A percentile compares a stretch with the other conserved stretches of the same genome.
Conservation (phyloP, 2,888 invertebrate species). For the Athalia circularis region DNA sequence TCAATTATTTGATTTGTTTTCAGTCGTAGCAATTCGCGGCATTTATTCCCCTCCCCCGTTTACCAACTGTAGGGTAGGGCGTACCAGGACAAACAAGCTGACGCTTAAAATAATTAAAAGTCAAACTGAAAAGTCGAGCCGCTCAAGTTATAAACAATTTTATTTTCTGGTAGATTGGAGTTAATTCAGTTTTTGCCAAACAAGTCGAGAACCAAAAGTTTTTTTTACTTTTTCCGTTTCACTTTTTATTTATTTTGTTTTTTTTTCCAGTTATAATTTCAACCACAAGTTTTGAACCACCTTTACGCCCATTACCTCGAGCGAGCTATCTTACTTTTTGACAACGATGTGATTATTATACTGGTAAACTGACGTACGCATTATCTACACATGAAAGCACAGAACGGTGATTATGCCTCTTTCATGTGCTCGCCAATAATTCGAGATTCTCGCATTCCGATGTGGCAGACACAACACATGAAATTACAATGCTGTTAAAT, state of each 20-base stretch:
- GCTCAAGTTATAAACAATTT: conserved; percentile 65
- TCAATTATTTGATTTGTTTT: conserved; percentile 20
- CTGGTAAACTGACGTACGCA: neutral
- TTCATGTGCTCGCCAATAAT: too few relatives aligned
- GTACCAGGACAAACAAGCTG: conserved; percentile 29
- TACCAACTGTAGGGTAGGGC: neutral
- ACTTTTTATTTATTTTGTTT: conserved; percentile 58
- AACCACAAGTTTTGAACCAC: conserved; percentile 8
- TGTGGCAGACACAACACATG: too few relatives aligned
- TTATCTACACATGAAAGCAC: neutral
- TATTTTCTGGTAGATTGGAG: conserved; percentile 58
- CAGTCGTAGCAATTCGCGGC: conserved; percentile 4
- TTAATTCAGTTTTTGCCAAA: conserved; percentile 70
- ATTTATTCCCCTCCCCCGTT: neutral
- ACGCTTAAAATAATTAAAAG: conserved; percentile 56
- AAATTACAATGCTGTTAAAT: too few relatives aligned
- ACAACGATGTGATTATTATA: neutral
- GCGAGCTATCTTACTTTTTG: conserved; percentile 14
- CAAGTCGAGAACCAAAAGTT: conserved; percentile 64
- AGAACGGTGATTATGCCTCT: neutral
- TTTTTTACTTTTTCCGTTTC: conserved; percentile 60
- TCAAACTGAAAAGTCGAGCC: conserved; percentile 46
- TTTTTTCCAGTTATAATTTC: conserved; percentile 24
- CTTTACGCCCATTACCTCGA: conserved; percentile 6
- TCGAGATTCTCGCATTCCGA: too few relatives aligned